Conservation (phyloP, 2,113 vertebrate genomes). For the Hiodon alosoides region DNA sequence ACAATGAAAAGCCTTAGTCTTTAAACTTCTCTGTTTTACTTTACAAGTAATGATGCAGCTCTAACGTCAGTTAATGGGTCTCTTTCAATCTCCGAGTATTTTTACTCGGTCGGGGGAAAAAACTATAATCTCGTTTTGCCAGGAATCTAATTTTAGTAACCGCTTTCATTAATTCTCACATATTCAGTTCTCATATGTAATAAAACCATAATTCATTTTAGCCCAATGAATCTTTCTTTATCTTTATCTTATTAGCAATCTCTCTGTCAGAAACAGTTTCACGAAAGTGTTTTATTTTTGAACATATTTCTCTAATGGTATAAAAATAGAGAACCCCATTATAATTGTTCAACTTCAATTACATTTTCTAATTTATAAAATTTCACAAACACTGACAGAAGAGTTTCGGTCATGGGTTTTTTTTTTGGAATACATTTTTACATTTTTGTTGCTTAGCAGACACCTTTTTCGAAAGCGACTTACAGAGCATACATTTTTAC, state of each 20-base stretch:
- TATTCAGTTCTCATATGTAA: constrained; percentile 27
- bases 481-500: too few species aligned
- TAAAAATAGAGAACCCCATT: constrained; percentile 3
- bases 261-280: neutral
- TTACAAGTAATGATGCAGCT: neutral
- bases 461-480: too few species aligned
- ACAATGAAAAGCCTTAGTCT: neutral
- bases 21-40: neutral
- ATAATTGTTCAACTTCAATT: neutral
- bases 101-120: neutral
- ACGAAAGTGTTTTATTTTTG: neutral
- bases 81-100: constrained; percentile 10
- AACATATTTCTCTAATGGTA: neutral
- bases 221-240: constrained; percentile 17
- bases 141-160: constrained; percentile 25
- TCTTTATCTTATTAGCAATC: constrained; percentile 6
- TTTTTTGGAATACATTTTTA: too few species aligned
- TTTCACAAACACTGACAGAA: neutral
- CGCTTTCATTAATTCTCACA: constrained; percentile 22
- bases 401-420: too few species aligned
- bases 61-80: neutral
- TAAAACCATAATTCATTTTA: constrained; percentile 31
- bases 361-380: neutral
- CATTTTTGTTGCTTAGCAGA: too few species aligned
- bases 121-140: constrained; percentile 6